A percentile compares a stretch with the other conserved stretches of the same genome.
phyloP scores from a whole-genome alignment of 1,140 invertebrate species.

The Manduca sexta region DNA sequence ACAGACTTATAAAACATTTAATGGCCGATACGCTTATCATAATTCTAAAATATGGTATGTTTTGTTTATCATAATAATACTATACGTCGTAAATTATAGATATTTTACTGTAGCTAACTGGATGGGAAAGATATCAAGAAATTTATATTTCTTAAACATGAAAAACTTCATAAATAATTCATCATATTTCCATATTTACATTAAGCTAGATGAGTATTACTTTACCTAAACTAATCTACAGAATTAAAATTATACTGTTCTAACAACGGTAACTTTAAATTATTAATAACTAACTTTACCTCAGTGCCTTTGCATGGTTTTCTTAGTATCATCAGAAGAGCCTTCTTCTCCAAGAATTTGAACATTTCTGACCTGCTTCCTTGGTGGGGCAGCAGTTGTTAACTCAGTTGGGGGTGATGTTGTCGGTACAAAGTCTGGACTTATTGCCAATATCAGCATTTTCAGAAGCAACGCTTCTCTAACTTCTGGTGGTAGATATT shows the following conservation, averaged over 20 bases:
- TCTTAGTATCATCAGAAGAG: conserved; percentile 29
- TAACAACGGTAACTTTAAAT: too few relatives aligned
- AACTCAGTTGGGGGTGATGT: conserved; percentile 46
- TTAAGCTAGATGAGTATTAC: conserved; percentile 26
- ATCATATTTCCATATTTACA: too few relatives aligned
- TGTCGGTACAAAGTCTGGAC: conserved; percentile 73
- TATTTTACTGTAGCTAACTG: too few relatives aligned
- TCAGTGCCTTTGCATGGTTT: conserved; percentile 32
- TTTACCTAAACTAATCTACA: background rate
- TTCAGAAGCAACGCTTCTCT: conserved; percentile 79
- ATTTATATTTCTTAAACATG: too few relatives aligned
- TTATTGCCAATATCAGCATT: conserved; percentile 81
- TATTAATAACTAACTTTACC: conserved; percentile 8
- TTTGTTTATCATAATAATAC: too few relatives aligned
- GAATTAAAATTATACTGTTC: too few relatives aligned
- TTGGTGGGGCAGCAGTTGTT: conserved; percentile 56
- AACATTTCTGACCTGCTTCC: conserved; percentile 75
- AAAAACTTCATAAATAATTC: too few relatives aligned
- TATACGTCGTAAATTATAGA: too few relatives aligned
- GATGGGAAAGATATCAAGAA: too few relatives aligned
- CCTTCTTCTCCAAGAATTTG: conserved; percentile 76
- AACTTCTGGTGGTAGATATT: conserved; percentile 78
- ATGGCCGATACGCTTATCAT: too few relatives aligned
- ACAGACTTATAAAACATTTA: too few relatives aligned
- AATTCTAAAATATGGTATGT: too few relatives aligned